Base-by-base conservation (phyloP, 2,797 vertebrate species). In the Sus cebifrons region DNA sequence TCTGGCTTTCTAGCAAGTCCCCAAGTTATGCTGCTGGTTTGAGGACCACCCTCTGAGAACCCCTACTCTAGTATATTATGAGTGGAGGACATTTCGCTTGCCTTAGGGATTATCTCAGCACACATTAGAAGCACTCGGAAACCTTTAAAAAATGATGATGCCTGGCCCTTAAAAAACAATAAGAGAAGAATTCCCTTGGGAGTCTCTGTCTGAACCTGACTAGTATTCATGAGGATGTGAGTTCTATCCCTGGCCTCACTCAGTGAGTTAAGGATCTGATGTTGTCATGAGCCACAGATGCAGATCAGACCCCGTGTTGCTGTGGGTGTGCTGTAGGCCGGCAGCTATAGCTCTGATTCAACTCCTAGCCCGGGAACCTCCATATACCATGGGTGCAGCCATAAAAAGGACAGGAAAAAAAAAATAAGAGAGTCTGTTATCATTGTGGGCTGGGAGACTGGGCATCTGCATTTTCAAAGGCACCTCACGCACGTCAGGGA, bases 1-100 rank as follows among this genome's bases (percentile, higher is more conserved):
- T 62, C 58, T 25, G 16, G 18, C 75, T 54, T 83, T 92, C 21
- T 60, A 44, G 3, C 36, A 64, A 29, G 25, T 81, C 52, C 3
- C 49, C 16, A 17, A 4, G 27, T 40, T 3, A 32, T 16, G 6
- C 65, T 70, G 23, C 70, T 64, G 29, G 2, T 62, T 81, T 82
- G 54, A 94, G 36, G 87, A 91, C 32, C 32, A n/a, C 58, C 62
- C 25, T 14, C 81, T 82, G 54, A 94, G 87, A 91, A n/a, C 58
- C 62, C 25, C 14, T 82, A 32, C 13, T 54, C 9, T 82, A 25
- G 40, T 14, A 58, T 81, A 27, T 93, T 89, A 71, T 14, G 6
- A 17, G 49, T 49, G 1, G 40, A 77, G 23, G 58, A 29, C n/a
- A 11, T 88, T 71, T 70, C 36, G 21, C 73, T 71, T 75, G 54